Conservation (phyloP, 2,888 invertebrate genomes). For the Zele albiditarsus region DNA sequence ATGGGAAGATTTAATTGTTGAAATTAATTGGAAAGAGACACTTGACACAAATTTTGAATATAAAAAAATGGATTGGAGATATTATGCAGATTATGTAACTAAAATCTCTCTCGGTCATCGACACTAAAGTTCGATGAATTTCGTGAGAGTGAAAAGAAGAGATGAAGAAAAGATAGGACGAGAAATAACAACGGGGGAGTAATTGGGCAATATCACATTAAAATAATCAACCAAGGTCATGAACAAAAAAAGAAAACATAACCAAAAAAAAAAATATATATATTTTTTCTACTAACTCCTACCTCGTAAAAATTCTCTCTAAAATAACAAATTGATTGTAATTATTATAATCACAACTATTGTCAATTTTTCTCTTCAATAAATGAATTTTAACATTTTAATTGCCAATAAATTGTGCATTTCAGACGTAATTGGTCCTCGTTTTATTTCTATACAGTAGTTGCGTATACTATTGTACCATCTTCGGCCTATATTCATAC, state of each 20-base stretch:
- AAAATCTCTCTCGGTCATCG: constrained; percentile 56
- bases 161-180: background rate
- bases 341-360: background rate
- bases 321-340: constrained; percentile 47
- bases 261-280: constrained; percentile 54
- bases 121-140: constrained; percentile 47
- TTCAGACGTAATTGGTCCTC: constrained; percentile 32
- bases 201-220: background rate
- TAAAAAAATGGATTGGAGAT: constrained; percentile 59
- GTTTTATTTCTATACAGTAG: constrained; percentile 1
- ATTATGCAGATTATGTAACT: constrained; percentile 56
- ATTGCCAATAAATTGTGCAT: background rate
- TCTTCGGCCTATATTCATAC: constrained; percentile 12
- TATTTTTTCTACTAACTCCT: constrained; percentile 70
- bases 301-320: constrained; percentile 48
- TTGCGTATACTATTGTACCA: constrained; percentile 22
- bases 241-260: constrained; percentile 25
- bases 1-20: constrained; percentile 54
- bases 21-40: constrained; percentile 62
- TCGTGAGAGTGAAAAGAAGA: background rate
- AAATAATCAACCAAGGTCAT: constrained; percentile 13
- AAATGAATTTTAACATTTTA: constrained; percentile 11
- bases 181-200: background rate
- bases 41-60: constrained; percentile 57
- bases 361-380: constrained; percentile 13